phyloP scores from a whole-genome alignment of 2,113 vertebrate species.

The Neolamprologus fasciatus region DNA sequence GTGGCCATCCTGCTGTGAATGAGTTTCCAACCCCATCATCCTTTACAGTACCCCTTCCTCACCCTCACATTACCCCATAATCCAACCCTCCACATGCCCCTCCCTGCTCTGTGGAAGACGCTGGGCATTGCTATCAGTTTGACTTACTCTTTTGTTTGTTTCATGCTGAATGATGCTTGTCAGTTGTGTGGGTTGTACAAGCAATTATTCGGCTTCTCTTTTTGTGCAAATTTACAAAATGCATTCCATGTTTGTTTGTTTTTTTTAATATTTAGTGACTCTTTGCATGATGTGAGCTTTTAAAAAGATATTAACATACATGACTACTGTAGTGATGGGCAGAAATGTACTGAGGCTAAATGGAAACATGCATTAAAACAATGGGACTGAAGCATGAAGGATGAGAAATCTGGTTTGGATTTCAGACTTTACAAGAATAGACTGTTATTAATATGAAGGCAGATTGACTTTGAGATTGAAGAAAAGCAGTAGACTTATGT shows the following conservation, averaged over 20 bases:
- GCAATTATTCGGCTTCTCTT: conserved; percentile 24
- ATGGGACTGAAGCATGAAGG: neutral
- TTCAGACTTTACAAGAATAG: neutral
- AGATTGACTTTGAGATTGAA: neutral
- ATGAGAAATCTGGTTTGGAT: neutral
- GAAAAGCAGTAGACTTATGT: neutral
- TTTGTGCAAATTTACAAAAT: conserved; percentile 9
- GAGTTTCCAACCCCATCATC: conserved; percentile 65
- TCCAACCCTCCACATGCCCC: conserved; percentile 40
- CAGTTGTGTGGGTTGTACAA: conserved; percentile 7
- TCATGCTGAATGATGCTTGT: conserved; percentile 41
- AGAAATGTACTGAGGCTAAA: conserved; percentile 48
- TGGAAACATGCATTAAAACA: conserved; percentile 30
- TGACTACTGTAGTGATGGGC: conserved; percentile 50
- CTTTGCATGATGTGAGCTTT: conserved; percentile 61
- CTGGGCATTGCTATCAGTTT: conserved; percentile 57
- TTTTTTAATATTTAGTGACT: conserved; percentile 19
- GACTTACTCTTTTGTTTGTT: conserved; percentile 16
- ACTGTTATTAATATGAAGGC: neutral
- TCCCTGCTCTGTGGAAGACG: conserved; percentile 63
- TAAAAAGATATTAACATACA: conserved; percentile 45
- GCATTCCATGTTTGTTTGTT: conserved; percentile 31
- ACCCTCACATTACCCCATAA: conserved; percentile 43
- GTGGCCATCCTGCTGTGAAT: conserved; percentile 76
- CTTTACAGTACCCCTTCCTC: conserved; percentile 56